Conservation (phyloP, 2,113 vertebrate species). For the Hydrochoerus hydrochaeris region DNA sequence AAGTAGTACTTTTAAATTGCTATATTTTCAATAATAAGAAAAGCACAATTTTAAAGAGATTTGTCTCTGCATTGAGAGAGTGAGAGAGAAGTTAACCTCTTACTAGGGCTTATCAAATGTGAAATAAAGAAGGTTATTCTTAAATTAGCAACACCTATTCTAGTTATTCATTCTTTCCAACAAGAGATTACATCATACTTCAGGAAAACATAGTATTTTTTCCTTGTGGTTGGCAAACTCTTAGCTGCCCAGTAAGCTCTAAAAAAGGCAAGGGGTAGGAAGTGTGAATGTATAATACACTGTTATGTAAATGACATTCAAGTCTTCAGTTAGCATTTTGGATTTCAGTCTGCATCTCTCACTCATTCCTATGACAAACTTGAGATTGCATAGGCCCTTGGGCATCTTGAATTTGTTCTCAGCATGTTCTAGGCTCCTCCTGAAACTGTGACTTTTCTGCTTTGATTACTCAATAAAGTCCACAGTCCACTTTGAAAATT, state of each 20-base stretch:
- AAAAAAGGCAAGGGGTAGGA: conserved; percentile 76
- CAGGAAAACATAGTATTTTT: neutral
- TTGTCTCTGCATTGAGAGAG: neutral
- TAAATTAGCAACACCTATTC: neutral
- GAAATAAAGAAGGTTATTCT: neutral
- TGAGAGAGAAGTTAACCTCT: neutral
- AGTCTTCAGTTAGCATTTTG: conserved; percentile 54
- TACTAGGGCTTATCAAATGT: neutral
- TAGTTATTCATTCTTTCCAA: neutral
- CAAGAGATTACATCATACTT: conserved; percentile 54
- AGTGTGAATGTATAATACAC: conserved; percentile 74
- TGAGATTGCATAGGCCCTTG: neutral
- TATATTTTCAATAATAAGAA: neutral
- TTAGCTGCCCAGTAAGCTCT: conserved; percentile 64
- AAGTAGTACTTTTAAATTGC: neutral
- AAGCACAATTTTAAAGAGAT: neutral
- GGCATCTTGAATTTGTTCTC: neutral
- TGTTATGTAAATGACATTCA: conserved; percentile 77
- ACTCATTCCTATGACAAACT: neutral
- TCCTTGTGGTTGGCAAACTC: conserved; percentile 50
- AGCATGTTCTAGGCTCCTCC: neutral
- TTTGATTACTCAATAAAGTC: neutral
- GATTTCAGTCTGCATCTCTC: conserved; percentile 55
- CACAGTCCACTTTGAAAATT: neutral
- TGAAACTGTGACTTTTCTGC: neutral